Evolutionary conservation across 2,888 invertebrate genomes (phyloP).

Genomic region (Agrilus cyanescens): DNA sequence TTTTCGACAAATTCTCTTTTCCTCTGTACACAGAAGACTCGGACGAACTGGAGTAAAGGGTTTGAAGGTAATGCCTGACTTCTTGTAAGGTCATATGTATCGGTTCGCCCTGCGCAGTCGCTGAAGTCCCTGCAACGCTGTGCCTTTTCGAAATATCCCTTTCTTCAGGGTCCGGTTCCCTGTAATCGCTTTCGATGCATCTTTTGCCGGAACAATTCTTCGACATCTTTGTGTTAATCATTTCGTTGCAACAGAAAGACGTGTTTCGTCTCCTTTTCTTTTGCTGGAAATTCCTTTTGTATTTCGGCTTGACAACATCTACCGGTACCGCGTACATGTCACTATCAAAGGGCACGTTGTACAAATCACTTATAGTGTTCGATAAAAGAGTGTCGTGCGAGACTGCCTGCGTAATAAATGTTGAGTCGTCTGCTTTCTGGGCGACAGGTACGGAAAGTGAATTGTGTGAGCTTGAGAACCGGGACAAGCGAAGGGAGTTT

Average conservation of each 20-base stretch:
- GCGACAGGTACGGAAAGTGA: slow-evolving; percentile 58
- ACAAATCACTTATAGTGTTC: slow-evolving; percentile 73
- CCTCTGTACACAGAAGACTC: slow-evolving; percentile 49
- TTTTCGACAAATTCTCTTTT: slow-evolving; percentile 18
- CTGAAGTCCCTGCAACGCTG: slow-evolving; percentile 53
- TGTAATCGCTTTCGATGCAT: slow-evolving; percentile 9
- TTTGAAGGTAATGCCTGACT: slow-evolving; percentile 72
- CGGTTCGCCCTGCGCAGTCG: slow-evolving; percentile 52
- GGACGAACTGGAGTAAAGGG: slow-evolving; percentile 65
- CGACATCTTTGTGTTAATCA: slow-evolving; percentile 19
- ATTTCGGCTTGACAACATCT: slow-evolving; percentile 58
- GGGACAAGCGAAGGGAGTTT: slow-evolving; percentile 63
- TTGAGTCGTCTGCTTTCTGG: slow-evolving; percentile 71
- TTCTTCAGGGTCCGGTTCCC: slow-evolving; percentile 25
- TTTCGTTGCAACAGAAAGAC: slow-evolving; percentile 37
- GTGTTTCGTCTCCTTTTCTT: slow-evolving; percentile 30
- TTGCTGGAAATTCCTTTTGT: slow-evolving; percentile 37
- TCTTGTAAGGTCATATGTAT: slow-evolving; percentile 77
- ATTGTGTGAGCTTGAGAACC: slow-evolving; percentile 76
- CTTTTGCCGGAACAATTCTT: slow-evolving; percentile 10
- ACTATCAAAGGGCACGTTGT: slow-evolving; percentile 80
- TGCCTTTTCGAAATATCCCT: slow-evolving; percentile 44
- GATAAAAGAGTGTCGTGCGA: slow-evolving; percentile 70
- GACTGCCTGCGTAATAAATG: slow-evolving; percentile 79
- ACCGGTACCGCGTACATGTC: slow-evolving; percentile 80